Evolutionary conservation across 2,113 vertebrate genomes (phyloP).

Genomic region (Rousettus leschenaultii): DNA sequence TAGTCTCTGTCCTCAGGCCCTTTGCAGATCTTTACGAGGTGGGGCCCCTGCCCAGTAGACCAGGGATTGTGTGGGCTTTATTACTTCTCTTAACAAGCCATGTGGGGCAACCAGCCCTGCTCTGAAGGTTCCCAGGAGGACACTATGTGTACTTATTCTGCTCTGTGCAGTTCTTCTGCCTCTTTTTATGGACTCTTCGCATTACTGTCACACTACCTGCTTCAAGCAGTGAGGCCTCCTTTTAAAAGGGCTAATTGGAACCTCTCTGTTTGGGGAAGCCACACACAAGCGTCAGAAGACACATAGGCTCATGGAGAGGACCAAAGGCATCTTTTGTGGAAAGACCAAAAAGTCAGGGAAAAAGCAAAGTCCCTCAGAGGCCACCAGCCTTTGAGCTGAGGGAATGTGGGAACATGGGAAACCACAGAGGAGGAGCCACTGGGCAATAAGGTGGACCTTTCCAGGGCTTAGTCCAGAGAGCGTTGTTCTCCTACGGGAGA

Average conservation of each 20-base stretch:
- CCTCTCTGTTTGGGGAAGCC: neutral
- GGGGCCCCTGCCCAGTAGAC: neutral
- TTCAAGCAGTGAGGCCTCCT: neutral
- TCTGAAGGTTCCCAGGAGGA: neutral
- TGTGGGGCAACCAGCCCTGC: neutral
- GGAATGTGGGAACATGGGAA: neutral
- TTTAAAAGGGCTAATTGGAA: neutral
- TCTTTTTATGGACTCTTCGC: neutral
- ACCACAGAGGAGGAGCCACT: neutral
- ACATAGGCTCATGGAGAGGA: neutral
- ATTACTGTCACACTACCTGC: neutral
- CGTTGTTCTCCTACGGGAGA: neutral
- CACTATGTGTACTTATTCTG: neutral
- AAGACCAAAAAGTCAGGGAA: neutral
- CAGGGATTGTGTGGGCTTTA: no score
- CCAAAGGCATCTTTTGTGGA: neutral
- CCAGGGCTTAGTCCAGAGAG: neutral
- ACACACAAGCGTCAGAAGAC: neutral
- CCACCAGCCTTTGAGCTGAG: neutral
- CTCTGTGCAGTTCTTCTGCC: neutral
- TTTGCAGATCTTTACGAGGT: no score
- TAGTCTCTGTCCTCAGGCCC: neutral
- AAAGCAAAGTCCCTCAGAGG: neutral
- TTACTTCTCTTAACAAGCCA: neutral
- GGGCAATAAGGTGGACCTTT: neutral